Base-by-base conservation (phyloP, 2,113 vertebrate species). In the Triplophysa tibetana region DNA sequence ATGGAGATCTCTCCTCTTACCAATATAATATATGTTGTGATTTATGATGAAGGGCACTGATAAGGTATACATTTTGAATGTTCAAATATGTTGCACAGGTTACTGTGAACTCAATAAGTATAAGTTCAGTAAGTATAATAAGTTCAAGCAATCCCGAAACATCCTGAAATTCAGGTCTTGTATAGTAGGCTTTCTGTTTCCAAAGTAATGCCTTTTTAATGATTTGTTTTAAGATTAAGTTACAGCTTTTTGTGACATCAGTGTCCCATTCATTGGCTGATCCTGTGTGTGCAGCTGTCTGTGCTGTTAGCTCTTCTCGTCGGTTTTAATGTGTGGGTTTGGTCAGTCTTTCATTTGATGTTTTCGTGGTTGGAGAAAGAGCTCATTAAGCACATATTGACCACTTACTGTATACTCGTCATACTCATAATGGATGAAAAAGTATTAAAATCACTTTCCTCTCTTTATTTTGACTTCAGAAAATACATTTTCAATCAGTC, bases 211-310 rank as follows among this genome's bases (percentile, higher is more conserved):
- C 38, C 38, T 75, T 41, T 62, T 0, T 48, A 62, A 26, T 48
- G 16, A 75, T 33, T 26, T 29, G 16, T 29, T 63, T 63, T 17
- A 45, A 61, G 19, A n/a, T 45, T 41, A 56, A 74, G 17, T 58
- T 58, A 7, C 54, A n/a, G 17, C 16, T n/a, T 58, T 38, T 58
- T n/a, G 17, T n/a, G 19, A n/a, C 60, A 62, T 23, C 8, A 26
- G 38, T 45, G 3, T 63, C 38, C 16, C 26, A 63, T 63, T 48
- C 23, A 26, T 58, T 58, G 56, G 56, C 56, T 12, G 8, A 45
- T 56, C 38, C 41, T 62, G 56, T 62, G 29, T 75, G 33, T 62
- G 38, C 72, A 74, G 33, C 56, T 74, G 72, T 61, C n/a, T 45
- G 3, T 16, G 56, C 21, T n/a, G 0, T 61, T 17, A 60, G 56